Percentiles rank a stretch among this genome's conserved stretches.
Evolutionary conservation across 1,140 invertebrate genomes (phyloP).

Genomic region (Lepidurus packardi): DNA sequence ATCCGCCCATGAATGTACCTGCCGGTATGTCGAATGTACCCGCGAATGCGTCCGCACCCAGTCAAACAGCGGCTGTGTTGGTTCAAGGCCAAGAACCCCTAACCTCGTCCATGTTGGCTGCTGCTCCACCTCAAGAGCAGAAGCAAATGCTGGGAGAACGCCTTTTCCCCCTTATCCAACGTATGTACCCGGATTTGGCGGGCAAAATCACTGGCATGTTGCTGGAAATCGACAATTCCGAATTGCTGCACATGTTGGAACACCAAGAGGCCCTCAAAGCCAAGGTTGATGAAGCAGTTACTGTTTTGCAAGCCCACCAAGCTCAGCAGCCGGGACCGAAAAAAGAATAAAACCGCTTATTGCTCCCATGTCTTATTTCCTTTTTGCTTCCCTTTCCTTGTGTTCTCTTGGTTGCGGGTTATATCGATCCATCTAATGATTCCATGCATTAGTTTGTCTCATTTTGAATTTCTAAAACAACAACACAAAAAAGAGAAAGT

Average conservation of each 20-base stretch:
- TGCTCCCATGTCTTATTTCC: background rate
- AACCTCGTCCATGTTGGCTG: constrained; percentile 88
- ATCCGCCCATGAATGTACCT: constrained; percentile 42
- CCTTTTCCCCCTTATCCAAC: constrained; percentile 87
- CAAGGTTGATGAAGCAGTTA: constrained; percentile 95
- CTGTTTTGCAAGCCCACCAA: constrained; percentile 93
- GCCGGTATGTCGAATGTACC: constrained; percentile 38
- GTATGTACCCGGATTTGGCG: constrained; percentile 86
- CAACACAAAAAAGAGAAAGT: background rate
- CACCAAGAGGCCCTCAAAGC: constrained; percentile 90
- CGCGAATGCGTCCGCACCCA: constrained; percentile 32
- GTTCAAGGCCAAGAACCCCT: constrained; percentile 86
- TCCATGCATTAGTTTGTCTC: constrained; percentile 21
- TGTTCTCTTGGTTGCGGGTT: constrained; percentile 14
- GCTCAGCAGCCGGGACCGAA: constrained; percentile 70
- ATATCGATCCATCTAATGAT: background rate
- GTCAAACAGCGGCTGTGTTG: constrained; percentile 18
- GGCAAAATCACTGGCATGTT: constrained; percentile 99
- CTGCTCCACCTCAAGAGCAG: constrained; percentile 88
- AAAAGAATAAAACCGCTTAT: constrained; percentile 32
- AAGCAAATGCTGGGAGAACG: constrained; percentile 99
- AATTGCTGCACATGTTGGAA: constrained; percentile 96
- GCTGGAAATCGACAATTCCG: constrained; percentile 98
- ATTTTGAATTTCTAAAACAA: constrained; percentile 5
- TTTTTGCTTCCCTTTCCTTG: background rate